Conservation (phyloP, 2,797 vertebrate genomes). For the Alca torda region DNA sequence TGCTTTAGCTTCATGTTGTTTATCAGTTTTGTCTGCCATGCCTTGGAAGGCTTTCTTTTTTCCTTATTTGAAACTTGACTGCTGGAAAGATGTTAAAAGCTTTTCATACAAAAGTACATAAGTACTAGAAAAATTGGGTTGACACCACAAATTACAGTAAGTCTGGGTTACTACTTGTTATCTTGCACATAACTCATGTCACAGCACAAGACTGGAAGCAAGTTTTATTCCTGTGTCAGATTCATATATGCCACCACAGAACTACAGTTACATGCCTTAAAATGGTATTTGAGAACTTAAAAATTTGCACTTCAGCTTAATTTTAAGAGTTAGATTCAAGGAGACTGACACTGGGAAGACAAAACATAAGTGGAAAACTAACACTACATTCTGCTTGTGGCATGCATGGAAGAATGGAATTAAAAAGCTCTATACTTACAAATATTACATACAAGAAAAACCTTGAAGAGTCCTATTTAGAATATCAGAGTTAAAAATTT, state of each 20-base stretch:
- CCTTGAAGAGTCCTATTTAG: background rate
- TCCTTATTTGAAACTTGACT: background rate
- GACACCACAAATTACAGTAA: background rate
- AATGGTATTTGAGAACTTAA: background rate
- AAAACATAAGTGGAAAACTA: background rate
- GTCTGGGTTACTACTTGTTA: background rate
- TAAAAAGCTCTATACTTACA: background rate
- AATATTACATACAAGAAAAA: background rate
- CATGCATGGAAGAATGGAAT: background rate
- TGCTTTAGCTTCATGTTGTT: background rate
- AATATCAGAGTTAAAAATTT: background rate
- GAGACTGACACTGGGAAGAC: background rate
- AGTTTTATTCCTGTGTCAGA: background rate
- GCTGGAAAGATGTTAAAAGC: background rate
- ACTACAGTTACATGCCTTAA: background rate
- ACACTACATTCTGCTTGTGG: background rate
- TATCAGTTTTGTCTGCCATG: background rate
- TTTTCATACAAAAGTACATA: background rate
- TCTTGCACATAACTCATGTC: background rate
- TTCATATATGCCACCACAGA: background rate
- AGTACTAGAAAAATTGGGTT: background rate
- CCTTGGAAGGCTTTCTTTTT: background rate
- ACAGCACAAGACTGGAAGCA: background rate
- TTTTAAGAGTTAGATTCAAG: background rate
- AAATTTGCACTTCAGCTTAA: background rate